Conservation (phyloP, 2,797 vertebrate genomes). For the Pseudomugil tenellus region DNA sequence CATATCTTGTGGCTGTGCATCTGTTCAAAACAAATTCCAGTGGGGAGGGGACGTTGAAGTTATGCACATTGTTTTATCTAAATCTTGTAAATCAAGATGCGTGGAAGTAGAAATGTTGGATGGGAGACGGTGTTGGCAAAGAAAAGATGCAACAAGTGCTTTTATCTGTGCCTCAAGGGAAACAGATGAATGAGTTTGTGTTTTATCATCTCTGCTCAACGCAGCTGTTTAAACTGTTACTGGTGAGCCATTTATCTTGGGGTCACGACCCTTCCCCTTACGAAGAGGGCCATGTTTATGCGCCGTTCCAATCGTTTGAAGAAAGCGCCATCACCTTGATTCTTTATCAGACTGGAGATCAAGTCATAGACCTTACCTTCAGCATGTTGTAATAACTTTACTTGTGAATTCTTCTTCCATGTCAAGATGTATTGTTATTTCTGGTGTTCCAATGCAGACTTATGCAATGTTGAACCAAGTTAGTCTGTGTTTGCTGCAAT, state of each 20-base stretch:
- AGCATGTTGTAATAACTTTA: slow-evolving; percentile 43
- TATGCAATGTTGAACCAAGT: slow-evolving; percentile 48
- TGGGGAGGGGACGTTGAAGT: slow-evolving; percentile 15
- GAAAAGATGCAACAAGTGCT: slow-evolving; percentile 44
- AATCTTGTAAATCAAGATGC: slow-evolving; percentile 52
- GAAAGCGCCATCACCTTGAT: slow-evolving; percentile 8
- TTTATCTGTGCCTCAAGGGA: slow-evolving; percentile 63
- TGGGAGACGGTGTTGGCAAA: slow-evolving; percentile 25
- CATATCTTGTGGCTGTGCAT: slow-evolving; percentile 38
- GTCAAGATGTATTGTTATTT: slow-evolving; percentile 34
- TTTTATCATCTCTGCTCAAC: slow-evolving; percentile 63
- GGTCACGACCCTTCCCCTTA: slow-evolving; percentile 57
- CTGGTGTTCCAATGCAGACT: slow-evolving; percentile 38
- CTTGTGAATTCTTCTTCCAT: slow-evolving; percentile 53
- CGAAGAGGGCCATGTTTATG: slow-evolving; percentile 57
- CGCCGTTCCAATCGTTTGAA: slow-evolving; percentile 9
- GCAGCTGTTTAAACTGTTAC: slow-evolving; percentile 60
- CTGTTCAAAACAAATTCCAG: slow-evolving; percentile 47
- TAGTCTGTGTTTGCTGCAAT: slow-evolving; percentile 49
- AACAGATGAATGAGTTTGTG: slow-evolving; percentile 52
- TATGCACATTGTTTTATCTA: slow-evolving; percentile 31
- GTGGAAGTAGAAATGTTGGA: slow-evolving; percentile 23
- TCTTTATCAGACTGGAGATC: slow-evolving; percentile 25
- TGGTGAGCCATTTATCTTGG: slow-evolving; percentile 54
- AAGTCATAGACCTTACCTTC: slow-evolving; percentile 15